A percentile compares a stretch with the other conserved stretches of the same genome.
Conservation (phyloP, 2,888 invertebrate genomes). For the Drepanosiphum platanoidis region DNA sequence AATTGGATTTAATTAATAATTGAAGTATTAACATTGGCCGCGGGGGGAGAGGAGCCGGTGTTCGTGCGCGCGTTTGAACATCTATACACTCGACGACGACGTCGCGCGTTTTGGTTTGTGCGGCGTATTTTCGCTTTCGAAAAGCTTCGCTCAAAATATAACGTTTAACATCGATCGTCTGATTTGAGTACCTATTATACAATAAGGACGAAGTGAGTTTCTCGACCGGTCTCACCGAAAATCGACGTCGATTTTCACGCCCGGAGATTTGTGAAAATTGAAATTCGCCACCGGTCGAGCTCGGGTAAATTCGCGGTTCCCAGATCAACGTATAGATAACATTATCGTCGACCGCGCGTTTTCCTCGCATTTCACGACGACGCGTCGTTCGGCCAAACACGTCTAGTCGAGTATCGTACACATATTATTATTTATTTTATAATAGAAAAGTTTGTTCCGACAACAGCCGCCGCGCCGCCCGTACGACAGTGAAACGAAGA, state of each 20-base stretch:
- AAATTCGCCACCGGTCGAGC: not conserved
- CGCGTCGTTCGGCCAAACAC: not conserved
- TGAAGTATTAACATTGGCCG: not conserved
- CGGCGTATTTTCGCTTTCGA: not conserved
- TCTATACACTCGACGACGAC: not conserved
- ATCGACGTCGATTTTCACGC: no score
- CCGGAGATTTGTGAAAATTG: no score
- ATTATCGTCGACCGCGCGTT: not conserved
- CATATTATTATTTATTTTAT: no score
- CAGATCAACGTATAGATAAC: not conserved
- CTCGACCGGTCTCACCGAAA: no score
- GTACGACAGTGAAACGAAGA: not conserved
- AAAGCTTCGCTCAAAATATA: not conserved
- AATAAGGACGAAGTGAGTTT: no score
- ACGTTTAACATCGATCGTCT: not conserved
- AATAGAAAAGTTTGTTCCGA: not conserved
- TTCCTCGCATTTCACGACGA: not conserved
- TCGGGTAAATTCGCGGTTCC: not conserved
- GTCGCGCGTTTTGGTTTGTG: not conserved
- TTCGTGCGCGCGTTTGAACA: not conserved
- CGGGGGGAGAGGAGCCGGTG: not conserved
- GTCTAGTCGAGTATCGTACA: not conserved
- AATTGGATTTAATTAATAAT: not conserved
- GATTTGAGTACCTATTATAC: not conserved
- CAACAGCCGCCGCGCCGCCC: not conserved